Evolutionary conservation across 2,113 vertebrate genomes (phyloP).

Genomic region (Brachyhypopomus occidentalis): DNA sequence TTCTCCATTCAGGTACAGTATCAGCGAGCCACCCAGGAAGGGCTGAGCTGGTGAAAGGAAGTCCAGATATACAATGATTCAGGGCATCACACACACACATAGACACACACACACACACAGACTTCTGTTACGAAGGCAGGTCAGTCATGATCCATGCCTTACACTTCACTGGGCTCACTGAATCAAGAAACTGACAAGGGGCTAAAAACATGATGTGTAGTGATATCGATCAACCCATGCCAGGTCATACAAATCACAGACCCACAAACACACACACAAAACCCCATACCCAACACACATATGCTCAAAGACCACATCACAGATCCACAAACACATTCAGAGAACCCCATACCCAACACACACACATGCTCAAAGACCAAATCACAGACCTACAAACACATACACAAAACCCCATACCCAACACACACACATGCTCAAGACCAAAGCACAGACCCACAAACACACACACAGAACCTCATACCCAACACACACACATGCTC

Average conservation of each 20-base stretch:
- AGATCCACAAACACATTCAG: too few relatives aligned
- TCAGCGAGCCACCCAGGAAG: constrained; percentile 1
- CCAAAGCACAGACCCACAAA: too few relatives aligned
- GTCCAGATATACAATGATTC: constrained; percentile 20
- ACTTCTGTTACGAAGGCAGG: not conserved
- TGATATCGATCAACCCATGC: constrained; percentile 39
- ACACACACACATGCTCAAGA: too few relatives aligned
- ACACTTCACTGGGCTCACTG: constrained; percentile 22
- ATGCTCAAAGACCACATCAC: too few relatives aligned
- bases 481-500: too few relatives aligned
- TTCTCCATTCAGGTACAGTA: constrained; percentile 27
- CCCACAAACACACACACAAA: not conserved
- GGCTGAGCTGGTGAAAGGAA: not conserved
- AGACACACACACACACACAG: not conserved
- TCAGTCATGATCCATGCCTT: constrained; percentile 20
- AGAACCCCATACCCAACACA: too few relatives aligned
- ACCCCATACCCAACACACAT: not conserved
- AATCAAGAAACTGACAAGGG: constrained; percentile 42
- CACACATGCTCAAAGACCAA: too few relatives aligned
- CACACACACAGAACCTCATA: too few relatives aligned
- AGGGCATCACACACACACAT: constrained; percentile 19
- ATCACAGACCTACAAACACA: too few relatives aligned
- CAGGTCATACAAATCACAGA: too few relatives aligned
- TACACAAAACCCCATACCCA: too few relatives aligned
- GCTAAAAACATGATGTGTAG: constrained; percentile 33